These are phyloP conservation scores for Sthenelais limicola DNA, from an alignment of 2,888 invertebrate genomes.

Conservation along the genomic window DNA sequence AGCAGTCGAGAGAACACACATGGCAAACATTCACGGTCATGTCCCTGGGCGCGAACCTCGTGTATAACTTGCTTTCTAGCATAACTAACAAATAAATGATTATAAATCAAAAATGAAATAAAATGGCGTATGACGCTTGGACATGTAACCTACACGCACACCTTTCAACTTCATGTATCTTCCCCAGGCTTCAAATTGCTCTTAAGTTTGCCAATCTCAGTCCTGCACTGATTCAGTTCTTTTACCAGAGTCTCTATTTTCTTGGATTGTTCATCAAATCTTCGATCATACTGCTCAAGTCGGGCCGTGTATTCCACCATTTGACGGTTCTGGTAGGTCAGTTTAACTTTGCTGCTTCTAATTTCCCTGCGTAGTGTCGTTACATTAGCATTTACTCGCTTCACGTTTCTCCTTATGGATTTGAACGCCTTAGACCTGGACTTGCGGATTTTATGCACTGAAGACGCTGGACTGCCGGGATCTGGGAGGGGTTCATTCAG, in stretches of 20 bases:
- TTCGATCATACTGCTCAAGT: slow-evolving; percentile 33
- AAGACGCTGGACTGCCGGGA: neutral
- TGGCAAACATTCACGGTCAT: too few species aligned
- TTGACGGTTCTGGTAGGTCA: slow-evolving; percentile 21
- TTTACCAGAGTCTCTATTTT: slow-evolving; percentile 36
- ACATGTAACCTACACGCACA: too few species aligned
- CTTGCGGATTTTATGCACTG: neutral
- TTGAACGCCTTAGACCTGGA: slow-evolving; percentile 1
- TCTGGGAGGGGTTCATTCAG: neutral
- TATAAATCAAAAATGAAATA: too few species aligned
- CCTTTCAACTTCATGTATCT: too few species aligned
- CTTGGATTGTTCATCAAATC: slow-evolving; percentile 36
- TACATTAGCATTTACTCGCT: neutral
- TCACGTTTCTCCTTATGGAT: neutral
- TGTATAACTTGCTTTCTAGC: too few species aligned
- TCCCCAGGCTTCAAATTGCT: too few species aligned
- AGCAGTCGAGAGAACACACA: too few species aligned
- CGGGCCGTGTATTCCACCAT: slow-evolving; percentile 22
- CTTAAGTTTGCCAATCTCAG: slow-evolving; percentile 14
- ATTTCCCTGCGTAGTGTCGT: neutral
- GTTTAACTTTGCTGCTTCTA: neutral
- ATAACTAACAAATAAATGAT: too few species aligned
- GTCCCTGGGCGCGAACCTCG: too few species aligned
- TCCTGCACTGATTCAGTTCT: slow-evolving; percentile 30
- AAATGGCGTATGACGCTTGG: too few species aligned